Evolutionary conservation across 2,113 vertebrate genomes (phyloP), one percentile per base, ranked within the genome.

Genomic region (Bucco capensis): DNA sequence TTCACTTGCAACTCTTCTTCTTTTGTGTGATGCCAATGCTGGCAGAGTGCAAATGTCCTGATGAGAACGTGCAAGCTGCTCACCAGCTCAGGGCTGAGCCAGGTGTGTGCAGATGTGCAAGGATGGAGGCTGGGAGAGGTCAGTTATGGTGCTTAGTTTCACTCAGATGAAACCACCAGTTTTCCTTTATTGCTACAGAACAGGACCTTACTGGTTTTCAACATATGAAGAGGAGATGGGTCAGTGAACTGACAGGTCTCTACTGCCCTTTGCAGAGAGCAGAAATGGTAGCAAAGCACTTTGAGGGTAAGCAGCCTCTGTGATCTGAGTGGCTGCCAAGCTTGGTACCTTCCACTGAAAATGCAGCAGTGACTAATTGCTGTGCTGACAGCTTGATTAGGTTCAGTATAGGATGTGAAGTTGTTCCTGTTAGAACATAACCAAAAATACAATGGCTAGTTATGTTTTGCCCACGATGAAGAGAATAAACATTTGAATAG

Each of bases 401-500:
- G 53, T 76, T 93, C 75, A 94, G 70, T 62, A 71, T 90, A 88
- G 81, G 89, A 92, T 90, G 74, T 75, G 72, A 83, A 94, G 75
- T 74, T 96, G 82, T 86, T 96, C 53, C 3, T 47, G 67, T 56
- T 94, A 90, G 83, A 96, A 94, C 49, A 70, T 94, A 96, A 94
- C 35, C 86, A 93, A 91, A 95, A 96, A 58, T 81, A 90, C 17
- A 69, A 79, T 53, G 88, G 69, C 67, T 86, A 89, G 85, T 89
- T 92, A 51, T 71, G 92, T 96, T 97, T 96, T 96, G 90, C 92
- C 93, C 96, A 33, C 91, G 96, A 93, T 97, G 96, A 97, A 71
- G 65, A 96, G 93, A 96, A 94, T 94, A 96, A 97, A 96, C 96
- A 93, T 95, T 69, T 86, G 96, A 97, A 97, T 80, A 95, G 97